These are phyloP conservation scores for Cheilinus undulatus DNA, from an alignment of 2,113 vertebrate species.

Conservation along the genomic window DNA sequence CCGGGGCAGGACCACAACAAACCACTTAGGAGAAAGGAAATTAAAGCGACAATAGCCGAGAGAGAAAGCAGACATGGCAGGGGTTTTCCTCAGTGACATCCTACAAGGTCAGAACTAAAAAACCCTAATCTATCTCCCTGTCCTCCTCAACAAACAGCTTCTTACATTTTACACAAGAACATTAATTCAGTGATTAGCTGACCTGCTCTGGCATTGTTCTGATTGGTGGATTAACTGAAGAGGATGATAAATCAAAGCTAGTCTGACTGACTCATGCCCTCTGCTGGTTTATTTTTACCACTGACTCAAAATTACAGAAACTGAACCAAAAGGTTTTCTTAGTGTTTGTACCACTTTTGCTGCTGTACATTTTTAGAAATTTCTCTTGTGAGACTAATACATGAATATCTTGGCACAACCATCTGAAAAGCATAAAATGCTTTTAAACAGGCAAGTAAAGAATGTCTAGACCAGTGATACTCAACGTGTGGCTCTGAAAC, in stretches of 20 bases:
- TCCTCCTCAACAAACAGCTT: not conserved
- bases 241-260: slow-evolving; percentile 28
- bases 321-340: not conserved
- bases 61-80: slow-evolving; percentile 60
- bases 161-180: slow-evolving; percentile 19
- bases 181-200: not conserved
- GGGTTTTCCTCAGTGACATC: slow-evolving; percentile 70
- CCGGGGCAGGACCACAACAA: slow-evolving; percentile 67
- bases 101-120: slow-evolving; percentile 68
- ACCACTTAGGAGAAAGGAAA: slow-evolving; percentile 78
- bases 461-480: no score
- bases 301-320: not conserved
- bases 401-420: no score
- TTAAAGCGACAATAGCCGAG: slow-evolving; percentile 72
- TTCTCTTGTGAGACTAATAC: no score
- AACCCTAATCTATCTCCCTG: slow-evolving; percentile 22
- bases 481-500: no score
- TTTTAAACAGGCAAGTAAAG: no score
- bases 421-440: no score
- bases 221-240: slow-evolving; percentile 9
- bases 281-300: slow-evolving; percentile 59
- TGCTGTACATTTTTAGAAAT: no score
- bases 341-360: no score
- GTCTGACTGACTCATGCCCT: slow-evolving; percentile 51
- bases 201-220: not conserved